Percentiles rank a stretch among this genome's conserved stretches.
Evolutionary conservation across 2,888 invertebrate species (phyloP).

Genomic region (Tetranychus piercei): DNA sequence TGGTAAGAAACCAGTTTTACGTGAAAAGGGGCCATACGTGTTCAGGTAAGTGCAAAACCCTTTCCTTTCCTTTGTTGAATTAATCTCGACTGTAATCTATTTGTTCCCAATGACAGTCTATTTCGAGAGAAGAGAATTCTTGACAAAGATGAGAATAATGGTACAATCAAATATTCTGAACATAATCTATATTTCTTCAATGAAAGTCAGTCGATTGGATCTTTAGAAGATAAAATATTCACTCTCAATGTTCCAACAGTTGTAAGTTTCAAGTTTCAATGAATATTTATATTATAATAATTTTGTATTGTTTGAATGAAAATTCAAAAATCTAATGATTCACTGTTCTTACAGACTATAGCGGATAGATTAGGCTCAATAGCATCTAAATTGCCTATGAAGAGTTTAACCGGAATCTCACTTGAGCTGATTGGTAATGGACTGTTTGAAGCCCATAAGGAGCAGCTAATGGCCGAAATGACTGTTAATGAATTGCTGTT

Average conservation of each 20-base stretch:
- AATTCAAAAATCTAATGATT: neutral
- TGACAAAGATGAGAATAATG: neutral
- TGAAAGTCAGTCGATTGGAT: neutral
- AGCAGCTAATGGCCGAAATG: slow-evolving; percentile 19
- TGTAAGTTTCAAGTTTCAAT: slow-evolving; percentile 12
- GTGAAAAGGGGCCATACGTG: neutral
- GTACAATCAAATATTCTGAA: neutral
- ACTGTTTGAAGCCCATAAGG: slow-evolving; percentile 13
- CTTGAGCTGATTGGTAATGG: slow-evolving; percentile 9
- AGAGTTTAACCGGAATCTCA: neutral
- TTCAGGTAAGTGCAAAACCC: neutral
- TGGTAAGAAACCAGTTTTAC: neutral
- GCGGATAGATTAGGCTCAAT: neutral
- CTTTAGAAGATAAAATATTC: neutral
- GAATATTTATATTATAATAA: neutral
- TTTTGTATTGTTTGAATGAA: neutral
- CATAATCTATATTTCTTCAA: neutral
- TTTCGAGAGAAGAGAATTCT: neutral
- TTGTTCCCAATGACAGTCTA: neutral
- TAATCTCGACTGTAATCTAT: neutral
- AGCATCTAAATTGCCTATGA: neutral
- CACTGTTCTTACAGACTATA: neutral
- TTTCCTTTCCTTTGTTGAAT: neutral
- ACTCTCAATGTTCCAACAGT: slow-evolving; percentile 19
- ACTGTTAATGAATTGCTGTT: slow-evolving; percentile 14